Evolutionary conservation across 2,888 invertebrate species (phyloP).

Genomic region (Tetragonula carbonaria): DNA sequence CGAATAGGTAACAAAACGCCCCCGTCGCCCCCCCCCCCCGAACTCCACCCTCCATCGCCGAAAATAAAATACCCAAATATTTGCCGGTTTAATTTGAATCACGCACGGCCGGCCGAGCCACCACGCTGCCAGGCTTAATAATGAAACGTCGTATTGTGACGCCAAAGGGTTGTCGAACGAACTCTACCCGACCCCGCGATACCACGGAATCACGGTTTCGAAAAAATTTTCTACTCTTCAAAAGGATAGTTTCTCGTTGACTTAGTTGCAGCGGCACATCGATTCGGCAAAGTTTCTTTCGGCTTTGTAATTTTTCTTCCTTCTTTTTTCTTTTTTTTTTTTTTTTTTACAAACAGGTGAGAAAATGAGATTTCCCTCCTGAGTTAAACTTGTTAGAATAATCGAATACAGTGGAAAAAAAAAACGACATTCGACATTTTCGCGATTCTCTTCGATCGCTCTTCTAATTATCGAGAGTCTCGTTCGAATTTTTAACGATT

Average conservation of each 20-base stretch:
- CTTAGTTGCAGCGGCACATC: background rate
- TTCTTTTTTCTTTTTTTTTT: accelerated
- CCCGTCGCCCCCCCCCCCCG: conserved; percentile 35
- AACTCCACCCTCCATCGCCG: conserved; percentile 41
- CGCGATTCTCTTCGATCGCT: too few relatives aligned
- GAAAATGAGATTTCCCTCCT: too few relatives aligned
- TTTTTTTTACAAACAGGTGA: background rate
- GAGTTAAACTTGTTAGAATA: background rate
- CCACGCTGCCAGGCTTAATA: conserved; percentile 68
- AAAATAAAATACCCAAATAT: conserved; percentile 74
- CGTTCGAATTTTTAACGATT: too few relatives aligned
- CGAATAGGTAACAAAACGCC: conserved; percentile 72
- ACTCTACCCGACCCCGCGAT: background rate
- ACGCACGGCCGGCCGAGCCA: conserved; percentile 36
- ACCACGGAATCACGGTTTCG: conserved; percentile 16
- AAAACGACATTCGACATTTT: too few relatives aligned
- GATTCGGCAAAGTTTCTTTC: background rate
- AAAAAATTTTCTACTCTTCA: conserved; percentile 4
- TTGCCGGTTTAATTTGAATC: conserved; percentile 69
- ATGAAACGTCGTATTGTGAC: conserved; percentile 79
- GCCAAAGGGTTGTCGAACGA: conserved; percentile 63
- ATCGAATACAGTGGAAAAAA: background rate
- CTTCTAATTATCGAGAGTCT: too few relatives aligned
- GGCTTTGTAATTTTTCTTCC: background rate
- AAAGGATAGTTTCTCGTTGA: background rate